Conservation (phyloP, 2,888 invertebrate species). For the Aquatica leii region DNA sequence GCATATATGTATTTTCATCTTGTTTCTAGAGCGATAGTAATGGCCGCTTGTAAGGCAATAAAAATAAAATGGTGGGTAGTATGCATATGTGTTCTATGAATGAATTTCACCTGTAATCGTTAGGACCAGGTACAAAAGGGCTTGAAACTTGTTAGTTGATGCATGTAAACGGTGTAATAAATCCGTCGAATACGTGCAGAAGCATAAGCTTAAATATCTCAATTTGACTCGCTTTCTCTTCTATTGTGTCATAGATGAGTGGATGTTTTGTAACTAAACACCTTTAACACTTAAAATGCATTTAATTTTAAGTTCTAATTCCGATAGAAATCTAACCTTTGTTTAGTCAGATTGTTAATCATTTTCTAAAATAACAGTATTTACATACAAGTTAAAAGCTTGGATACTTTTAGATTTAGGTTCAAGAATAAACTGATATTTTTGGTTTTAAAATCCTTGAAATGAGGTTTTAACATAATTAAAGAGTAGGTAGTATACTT, state of each 20-base stretch:
- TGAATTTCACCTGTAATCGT: constrained; percentile 31
- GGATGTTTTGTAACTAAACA: constrained; percentile 36
- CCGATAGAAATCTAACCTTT: constrained; percentile 25
- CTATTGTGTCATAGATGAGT: constrained; percentile 39
- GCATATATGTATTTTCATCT: too few species aligned
- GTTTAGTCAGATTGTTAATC: constrained; percentile 15
- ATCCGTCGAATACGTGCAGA: constrained; percentile 31
- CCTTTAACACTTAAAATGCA: constrained; percentile 29
- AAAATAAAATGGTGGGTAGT: constrained; percentile 24
- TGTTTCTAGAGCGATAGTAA: too few species aligned
- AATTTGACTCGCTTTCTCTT: constrained; percentile 40
- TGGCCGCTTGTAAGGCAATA: constrained; percentile 12
- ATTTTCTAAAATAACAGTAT: neutral
- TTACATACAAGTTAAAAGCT: too few species aligned
- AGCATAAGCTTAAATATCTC: constrained; percentile 39
- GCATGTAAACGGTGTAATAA: constrained; percentile 33
- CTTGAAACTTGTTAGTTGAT: constrained; percentile 30
- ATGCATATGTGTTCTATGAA: constrained; percentile 13
- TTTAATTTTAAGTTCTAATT: constrained; percentile 20
- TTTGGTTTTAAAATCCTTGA: too few species aligned
- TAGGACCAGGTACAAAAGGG: constrained; percentile 19
- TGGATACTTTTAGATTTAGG: too few species aligned
- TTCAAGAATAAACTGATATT: too few species aligned
- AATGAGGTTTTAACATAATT: too few species aligned
- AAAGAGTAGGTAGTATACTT: too few species aligned